Conservation (phyloP, 2,888 invertebrate genomes). For the Dryomyza anilis region DNA sequence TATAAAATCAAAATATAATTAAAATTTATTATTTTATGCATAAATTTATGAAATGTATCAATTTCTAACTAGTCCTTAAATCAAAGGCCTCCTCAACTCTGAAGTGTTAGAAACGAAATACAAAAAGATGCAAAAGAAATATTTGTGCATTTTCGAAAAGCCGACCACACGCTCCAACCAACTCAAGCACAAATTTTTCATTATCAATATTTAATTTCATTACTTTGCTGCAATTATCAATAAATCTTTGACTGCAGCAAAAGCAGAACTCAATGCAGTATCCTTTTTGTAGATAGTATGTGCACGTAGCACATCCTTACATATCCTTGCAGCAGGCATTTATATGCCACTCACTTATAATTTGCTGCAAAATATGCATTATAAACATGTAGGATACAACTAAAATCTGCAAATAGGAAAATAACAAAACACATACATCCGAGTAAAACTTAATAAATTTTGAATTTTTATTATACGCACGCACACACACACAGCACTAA, state of each 20-base stretch:
- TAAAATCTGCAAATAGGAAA: neutral
- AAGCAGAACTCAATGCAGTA: neutral
- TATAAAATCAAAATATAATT: no score
- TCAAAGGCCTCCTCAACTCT: no score
- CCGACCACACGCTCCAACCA: no score
- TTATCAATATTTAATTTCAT: slow-evolving; percentile 16
- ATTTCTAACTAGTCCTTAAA: no score
- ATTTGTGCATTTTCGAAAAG: no score
- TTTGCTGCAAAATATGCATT: neutral
- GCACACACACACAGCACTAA: no score
- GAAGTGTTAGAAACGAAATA: no score
- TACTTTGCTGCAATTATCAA: slow-evolving; percentile 1
- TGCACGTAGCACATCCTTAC: neutral
- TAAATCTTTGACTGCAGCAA: slow-evolving; percentile 14
- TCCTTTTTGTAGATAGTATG: neutral
- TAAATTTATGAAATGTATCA: no score
- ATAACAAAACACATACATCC: neutral
- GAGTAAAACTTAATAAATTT: slow-evolving; percentile 7
- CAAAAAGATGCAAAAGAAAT: no score
- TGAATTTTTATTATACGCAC: neutral
- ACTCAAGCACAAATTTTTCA: slow-evolving; percentile 12
- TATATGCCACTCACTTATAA: neutral
- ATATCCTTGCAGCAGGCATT: no score
- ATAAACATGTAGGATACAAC: neutral
- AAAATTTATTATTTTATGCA: no score